Evolutionary conservation across 2,888 invertebrate genomes (phyloP).

Genomic region (Scaptomyza flava): DNA sequence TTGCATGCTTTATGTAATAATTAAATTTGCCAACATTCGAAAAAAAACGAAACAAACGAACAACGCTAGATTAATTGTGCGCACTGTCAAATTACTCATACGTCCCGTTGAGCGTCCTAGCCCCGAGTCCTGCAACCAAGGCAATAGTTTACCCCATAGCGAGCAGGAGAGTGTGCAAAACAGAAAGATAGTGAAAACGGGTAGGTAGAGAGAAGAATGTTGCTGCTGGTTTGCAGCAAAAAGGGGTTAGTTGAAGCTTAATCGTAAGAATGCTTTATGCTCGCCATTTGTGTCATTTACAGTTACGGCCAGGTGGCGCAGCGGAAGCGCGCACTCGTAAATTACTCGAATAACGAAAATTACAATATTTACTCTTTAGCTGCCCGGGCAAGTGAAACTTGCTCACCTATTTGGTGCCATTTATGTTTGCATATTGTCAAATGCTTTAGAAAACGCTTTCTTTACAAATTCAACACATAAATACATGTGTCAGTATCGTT

Average conservation of each 20-base stretch:
- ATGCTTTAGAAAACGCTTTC: constrained; percentile 32
- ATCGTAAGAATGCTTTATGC: constrained; percentile 41
- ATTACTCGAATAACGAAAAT: constrained; percentile 77
- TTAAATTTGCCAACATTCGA: constrained; percentile 56
- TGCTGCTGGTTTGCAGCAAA: neutral
- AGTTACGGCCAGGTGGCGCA: constrained; percentile 40
- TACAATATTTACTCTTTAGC: constrained; percentile 73
- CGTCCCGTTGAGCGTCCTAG: constrained; percentile 45
- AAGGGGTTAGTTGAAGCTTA: constrained; percentile 24
- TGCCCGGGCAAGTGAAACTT: constrained; percentile 18
- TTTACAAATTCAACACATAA: constrained; percentile 6
- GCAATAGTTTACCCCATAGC: constrained; percentile 5
- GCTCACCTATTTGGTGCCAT: constrained; percentile 15
- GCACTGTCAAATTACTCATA: constrained; percentile 71
- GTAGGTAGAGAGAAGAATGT: neutral
- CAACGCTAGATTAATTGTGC: constrained; percentile 66
- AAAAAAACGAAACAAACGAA: constrained; percentile 18
- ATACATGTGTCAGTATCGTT: neutral
- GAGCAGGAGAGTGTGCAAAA: neutral
- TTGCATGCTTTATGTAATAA: constrained; percentile 65
- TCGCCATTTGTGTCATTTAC: constrained; percentile 38
- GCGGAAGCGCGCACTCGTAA: constrained; percentile 70
- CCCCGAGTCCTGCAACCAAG: constrained; percentile 2
- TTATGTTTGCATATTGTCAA: constrained; percentile 6
- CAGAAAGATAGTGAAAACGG: neutral